Conservation (phyloP, 2,797 vertebrate genomes). For the Tenualosa ilisha region DNA sequence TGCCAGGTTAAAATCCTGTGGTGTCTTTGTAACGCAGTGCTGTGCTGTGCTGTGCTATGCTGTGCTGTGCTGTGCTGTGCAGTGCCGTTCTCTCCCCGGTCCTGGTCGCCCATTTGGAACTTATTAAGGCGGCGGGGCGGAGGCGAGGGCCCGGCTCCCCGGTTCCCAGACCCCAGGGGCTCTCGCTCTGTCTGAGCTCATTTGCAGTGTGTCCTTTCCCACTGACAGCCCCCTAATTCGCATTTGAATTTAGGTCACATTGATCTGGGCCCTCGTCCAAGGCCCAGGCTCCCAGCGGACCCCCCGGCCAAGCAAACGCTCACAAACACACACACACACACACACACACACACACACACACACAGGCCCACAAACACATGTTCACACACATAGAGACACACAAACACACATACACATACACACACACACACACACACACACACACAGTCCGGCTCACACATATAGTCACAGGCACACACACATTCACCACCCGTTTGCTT, state of each 20-base stretch:
- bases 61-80: slow-evolving; percentile 27
- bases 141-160: slow-evolving; percentile 52
- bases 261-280: slow-evolving; percentile 76
- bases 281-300: slow-evolving; percentile 58
- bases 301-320: slow-evolving; percentile 10
- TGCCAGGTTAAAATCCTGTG: not conserved
- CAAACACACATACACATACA: not conserved
- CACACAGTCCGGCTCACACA: not conserved
- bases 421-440: not conserved
- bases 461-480: not conserved
- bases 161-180: slow-evolving; percentile 62
- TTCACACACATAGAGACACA: not conserved
- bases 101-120: slow-evolving; percentile 73
- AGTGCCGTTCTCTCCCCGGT: slow-evolving; percentile 49
- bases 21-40: not conserved
- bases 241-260: slow-evolving; percentile 80
- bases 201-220: slow-evolving; percentile 72
- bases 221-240: slow-evolving; percentile 74
- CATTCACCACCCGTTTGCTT: slow-evolving; percentile 17
- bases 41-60: not conserved
- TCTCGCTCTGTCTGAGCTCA: slow-evolving; percentile 69
- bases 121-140: slow-evolving; percentile 70
- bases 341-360: not conserved
- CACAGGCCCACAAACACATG: not conserved
- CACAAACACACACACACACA: slow-evolving; percentile 16